These are phyloP conservation scores for Macrobrachium nipponense DNA, from an alignment of 1,140 invertebrate species.

Conservation along the genomic window DNA sequence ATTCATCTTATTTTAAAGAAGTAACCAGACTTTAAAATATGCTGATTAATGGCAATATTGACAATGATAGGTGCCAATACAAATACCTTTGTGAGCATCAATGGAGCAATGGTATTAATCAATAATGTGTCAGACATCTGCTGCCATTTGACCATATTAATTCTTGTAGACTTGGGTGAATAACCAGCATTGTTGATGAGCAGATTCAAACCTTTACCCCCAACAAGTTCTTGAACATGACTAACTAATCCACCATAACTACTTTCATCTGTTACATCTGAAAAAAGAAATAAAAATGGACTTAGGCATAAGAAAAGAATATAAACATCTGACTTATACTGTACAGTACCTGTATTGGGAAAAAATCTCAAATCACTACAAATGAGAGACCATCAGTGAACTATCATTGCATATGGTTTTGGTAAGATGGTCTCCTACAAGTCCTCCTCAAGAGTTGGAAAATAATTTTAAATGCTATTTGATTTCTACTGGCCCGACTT, in stretches of 20 bases:
- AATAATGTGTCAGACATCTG: conserved; percentile 79
- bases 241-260: conserved; percentile 44
- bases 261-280: conserved; percentile 67
- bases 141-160: conserved; percentile 78
- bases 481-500: too few species aligned
- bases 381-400: too few species aligned
- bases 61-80: not conserved
- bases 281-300: conserved; percentile 65
- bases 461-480: too few species aligned
- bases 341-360: not conserved
- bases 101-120: conserved; percentile 84
- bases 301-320: not conserved
- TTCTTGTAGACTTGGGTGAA: conserved; percentile 78
- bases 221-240: conserved; percentile 69
- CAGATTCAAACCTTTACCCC: conserved; percentile 80
- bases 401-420: too few species aligned
- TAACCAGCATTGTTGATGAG: conserved; percentile 90
- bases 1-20: too few species aligned
- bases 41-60: not conserved
- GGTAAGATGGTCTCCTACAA: not conserved
- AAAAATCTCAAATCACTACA: not conserved
- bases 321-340: not conserved
- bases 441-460: too few species aligned
- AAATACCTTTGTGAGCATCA: conserved; percentile 84
- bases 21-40: not conserved